These are phyloP conservation scores for Pangasianodon hypophthalmus DNA, from an alignment of 2,113 vertebrate species.

Conservation along the genomic window DNA sequence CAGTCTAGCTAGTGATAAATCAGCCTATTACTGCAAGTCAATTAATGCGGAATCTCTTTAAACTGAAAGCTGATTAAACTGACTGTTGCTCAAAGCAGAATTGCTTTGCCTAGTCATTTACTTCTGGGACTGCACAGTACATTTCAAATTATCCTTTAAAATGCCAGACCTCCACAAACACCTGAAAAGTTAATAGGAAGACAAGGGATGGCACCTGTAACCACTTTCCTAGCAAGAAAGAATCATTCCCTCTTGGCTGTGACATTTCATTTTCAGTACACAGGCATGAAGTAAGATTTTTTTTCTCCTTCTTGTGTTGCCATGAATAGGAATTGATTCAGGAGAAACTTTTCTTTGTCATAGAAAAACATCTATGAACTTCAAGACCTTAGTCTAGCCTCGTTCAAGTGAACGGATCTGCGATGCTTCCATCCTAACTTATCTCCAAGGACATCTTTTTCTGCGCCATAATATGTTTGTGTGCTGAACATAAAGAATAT, in stretches of 20 bases:
- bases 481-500: constrained; percentile 90
- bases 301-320: constrained; percentile 8
- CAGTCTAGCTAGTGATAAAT: not conserved
- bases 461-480: constrained; percentile 88
- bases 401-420: not conserved
- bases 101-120: constrained; percentile 2
- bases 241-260: constrained; percentile 24
- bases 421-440: constrained; percentile 82
- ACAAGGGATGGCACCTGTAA: constrained; percentile 6
- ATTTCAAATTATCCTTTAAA: constrained; percentile 29
- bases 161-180: constrained; percentile 26
- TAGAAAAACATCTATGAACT: constrained; percentile 17
- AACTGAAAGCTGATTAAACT: not conserved
- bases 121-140: not conserved
- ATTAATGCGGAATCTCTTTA: constrained; percentile 12
- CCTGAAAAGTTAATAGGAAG: constrained; percentile 33
- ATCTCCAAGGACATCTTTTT: constrained; percentile 89
- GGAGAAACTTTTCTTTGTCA: constrained; percentile 13
- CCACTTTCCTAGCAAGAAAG: constrained; percentile 15
- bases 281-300: not conserved
- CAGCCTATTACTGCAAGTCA: not conserved
- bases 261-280: constrained; percentile 39
- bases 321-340: constrained; percentile 27
- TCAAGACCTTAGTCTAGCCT: not conserved
- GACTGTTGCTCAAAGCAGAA: constrained; percentile 14